Evolutionary conservation across 2,797 vertebrate species (phyloP).

Genomic region (Gallinago nigripennis): DNA sequence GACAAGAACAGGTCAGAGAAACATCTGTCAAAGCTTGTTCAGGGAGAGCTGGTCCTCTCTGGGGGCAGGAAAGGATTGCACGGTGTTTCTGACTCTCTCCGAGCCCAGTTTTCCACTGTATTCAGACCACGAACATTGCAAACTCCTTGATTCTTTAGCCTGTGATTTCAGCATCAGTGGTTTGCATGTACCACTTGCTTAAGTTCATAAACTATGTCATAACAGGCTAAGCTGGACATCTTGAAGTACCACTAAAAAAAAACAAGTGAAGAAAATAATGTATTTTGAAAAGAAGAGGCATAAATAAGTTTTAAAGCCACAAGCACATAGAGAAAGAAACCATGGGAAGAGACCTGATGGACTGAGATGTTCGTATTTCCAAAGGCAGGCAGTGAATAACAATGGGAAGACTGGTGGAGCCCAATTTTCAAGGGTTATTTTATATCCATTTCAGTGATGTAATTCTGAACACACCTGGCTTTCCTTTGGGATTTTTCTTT

Average conservation of each 20-base stretch:
- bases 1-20: not conserved
- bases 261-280: not conserved
- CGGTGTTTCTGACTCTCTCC: not conserved
- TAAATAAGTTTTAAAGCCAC: conserved; percentile 37
- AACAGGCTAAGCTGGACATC: not conserved
- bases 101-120: not conserved
- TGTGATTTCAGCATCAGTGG: conserved; percentile 5
- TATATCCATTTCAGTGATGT: not conserved
- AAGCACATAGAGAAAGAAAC: not conserved
- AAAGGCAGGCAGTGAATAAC: not conserved
- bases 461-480: not conserved
- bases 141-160: not conserved
- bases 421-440: not conserved
- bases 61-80: not conserved
- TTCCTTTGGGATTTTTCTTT: not conserved
- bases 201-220: conserved; percentile 38
- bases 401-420: not conserved
- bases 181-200: not conserved
- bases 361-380: not conserved
- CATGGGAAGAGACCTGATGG: not conserved
- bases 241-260: not conserved
- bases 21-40: not conserved
- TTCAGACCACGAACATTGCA: not conserved
- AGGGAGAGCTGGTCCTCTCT: not conserved
- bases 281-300: not conserved